Conservation (phyloP, 1,140 invertebrate genomes). For the Caenorhabditis tropicalis region DNA sequence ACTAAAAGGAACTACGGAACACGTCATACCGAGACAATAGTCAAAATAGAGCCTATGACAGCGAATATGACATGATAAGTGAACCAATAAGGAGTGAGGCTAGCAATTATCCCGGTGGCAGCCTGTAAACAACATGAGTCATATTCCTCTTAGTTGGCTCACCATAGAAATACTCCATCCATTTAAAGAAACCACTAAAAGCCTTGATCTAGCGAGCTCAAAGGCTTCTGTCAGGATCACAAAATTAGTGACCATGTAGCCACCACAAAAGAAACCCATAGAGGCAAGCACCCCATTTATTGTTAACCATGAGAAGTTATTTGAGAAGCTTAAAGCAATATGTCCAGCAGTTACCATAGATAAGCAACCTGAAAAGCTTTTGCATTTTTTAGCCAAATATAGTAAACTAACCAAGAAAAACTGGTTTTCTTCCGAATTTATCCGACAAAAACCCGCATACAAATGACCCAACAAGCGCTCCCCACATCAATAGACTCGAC, state of each 20-base stretch:
- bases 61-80: constrained; percentile 19
- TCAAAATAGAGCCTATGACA: not conserved
- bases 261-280: constrained; percentile 54
- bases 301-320: not conserved
- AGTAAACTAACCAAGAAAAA: constrained; percentile 62
- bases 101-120: constrained; percentile 60
- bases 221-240: constrained; percentile 67
- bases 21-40: constrained; percentile 11
- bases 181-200: constrained; percentile 68
- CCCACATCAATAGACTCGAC: constrained; percentile 64
- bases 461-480: constrained; percentile 67
- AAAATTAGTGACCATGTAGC: constrained; percentile 65
- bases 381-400: no score
- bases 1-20: not conserved
- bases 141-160: no score
- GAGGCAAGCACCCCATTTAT: not conserved
- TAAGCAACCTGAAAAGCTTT: constrained; percentile 57
- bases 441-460: constrained; percentile 66
- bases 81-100: constrained; percentile 59
- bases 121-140: constrained; percentile 27
- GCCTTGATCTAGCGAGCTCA: constrained; percentile 56
- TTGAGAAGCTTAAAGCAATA: constrained; percentile 48
- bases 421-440: constrained; percentile 66
- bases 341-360: constrained; percentile 59
- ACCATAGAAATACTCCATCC: constrained; percentile 71